Conservation (phyloP, 2,113 vertebrate species). For the Origma solitaria region DNA sequence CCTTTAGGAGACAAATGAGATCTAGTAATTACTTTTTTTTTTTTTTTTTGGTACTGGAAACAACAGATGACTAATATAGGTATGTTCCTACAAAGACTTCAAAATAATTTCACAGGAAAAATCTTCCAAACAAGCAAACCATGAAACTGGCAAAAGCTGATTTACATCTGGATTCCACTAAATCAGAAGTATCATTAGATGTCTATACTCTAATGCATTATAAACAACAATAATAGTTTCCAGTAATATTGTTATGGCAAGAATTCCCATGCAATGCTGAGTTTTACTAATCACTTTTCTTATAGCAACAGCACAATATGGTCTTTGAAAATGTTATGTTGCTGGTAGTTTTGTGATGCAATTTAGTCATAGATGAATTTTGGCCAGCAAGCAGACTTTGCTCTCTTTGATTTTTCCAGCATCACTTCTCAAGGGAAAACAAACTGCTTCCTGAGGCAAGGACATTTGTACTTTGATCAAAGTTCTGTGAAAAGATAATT, state of each 20-base stretch:
- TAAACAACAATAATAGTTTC: neutral
- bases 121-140: neutral
- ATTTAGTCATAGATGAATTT: neutral
- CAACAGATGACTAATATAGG: neutral
- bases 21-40: neutral
- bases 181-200: neutral
- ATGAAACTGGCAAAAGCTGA: neutral
- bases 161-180: neutral
- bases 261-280: neutral
- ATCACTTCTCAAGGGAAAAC: neutral
- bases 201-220: neutral
- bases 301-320: neutral
- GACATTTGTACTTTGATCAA: constrained; percentile 3
- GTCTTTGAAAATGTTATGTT: neutral
- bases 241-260: neutral
- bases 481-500: constrained; percentile 30
- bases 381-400: neutral
- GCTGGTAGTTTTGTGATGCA: neutral
- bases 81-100: neutral
- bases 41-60: neutral
- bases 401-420: neutral
- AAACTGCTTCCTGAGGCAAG: constrained; percentile 19
- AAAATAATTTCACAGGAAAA: neutral
- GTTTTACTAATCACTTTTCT: neutral
- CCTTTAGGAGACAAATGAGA: neutral